Evolutionary conservation across 2,888 invertebrate species (phyloP).

Genomic region (Gasteruption jaculator): DNA sequence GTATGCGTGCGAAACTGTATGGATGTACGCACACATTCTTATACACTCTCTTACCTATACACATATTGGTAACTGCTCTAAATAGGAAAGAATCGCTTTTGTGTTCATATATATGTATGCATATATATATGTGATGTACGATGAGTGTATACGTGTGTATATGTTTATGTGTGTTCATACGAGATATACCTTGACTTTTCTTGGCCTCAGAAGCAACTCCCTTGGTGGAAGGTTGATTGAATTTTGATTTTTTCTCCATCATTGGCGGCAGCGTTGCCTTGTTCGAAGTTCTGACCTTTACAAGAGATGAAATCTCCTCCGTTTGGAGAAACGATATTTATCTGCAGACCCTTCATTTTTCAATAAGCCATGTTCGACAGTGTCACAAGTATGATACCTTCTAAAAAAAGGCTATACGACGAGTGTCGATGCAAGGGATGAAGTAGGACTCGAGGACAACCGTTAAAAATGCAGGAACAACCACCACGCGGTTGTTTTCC

Average conservation of each 20-base stretch:
- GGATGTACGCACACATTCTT: too few relatives aligned
- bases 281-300: slow-evolving; percentile 54
- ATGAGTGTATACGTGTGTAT: too few relatives aligned
- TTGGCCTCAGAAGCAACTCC: slow-evolving; percentile 70
- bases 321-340: slow-evolving; percentile 67
- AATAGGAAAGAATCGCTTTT: too few relatives aligned
- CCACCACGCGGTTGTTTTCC: slow-evolving; percentile 26
- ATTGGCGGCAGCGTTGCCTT: slow-evolving; percentile 53
- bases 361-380: slow-evolving; percentile 69
- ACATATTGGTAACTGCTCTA: too few relatives aligned
- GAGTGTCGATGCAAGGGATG: slow-evolving; percentile 18
- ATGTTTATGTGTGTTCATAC: too few relatives aligned
- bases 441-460: slow-evolving; percentile 16
- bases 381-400: slow-evolving; percentile 33
- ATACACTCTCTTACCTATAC: too few relatives aligned
- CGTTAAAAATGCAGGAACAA: slow-evolving; percentile 16
- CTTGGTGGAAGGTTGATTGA: slow-evolving; percentile 68
- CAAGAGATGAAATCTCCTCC: slow-evolving; percentile 58
- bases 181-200: slow-evolving; percentile 67
- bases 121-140: too few relatives aligned
- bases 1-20: too few relatives aligned
- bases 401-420: slow-evolving; percentile 29
- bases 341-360: slow-evolving; percentile 72
- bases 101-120: too few relatives aligned
- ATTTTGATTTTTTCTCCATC: slow-evolving; percentile 76